Evolutionary conservation across 2,113 vertebrate genomes (phyloP).

Genomic region (Dicaeum eximium): DNA sequence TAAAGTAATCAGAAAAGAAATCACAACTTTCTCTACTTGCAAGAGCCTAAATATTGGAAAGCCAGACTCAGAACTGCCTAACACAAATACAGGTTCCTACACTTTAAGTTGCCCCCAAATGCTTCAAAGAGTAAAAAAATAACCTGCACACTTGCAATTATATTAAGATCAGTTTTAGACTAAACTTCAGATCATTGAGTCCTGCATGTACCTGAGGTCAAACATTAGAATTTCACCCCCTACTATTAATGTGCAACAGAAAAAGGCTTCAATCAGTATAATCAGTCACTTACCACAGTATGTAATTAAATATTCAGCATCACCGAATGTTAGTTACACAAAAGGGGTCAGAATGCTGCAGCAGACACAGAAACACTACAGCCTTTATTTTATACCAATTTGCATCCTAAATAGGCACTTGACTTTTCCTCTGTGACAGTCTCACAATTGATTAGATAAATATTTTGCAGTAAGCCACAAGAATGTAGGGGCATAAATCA

Average conservation of each 20-base stretch:
- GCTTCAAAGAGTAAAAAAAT: background rate
- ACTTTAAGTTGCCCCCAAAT: background rate
- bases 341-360: background rate
- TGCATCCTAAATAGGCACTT: slow-evolving; percentile 41
- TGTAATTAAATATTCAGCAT: background rate
- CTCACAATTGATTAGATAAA: slow-evolving; percentile 27
- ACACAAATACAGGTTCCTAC: background rate
- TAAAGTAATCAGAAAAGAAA: background rate
- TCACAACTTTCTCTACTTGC: background rate
- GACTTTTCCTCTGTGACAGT: slow-evolving; percentile 40
- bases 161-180: background rate
- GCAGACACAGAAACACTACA: background rate
- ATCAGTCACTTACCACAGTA: background rate
- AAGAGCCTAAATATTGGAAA: background rate
- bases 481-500: slow-evolving; percentile 9
- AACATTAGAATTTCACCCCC: background rate
- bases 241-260: background rate
- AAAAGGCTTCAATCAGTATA: background rate
- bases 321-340: background rate
- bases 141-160: background rate
- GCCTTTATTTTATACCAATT: background rate
- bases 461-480: slow-evolving; percentile 27
- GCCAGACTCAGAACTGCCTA: background rate
- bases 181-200: background rate
- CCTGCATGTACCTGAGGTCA: background rate